Evolutionary conservation across 2,797 vertebrate genomes (phyloP).

Genomic region (Heteromormyrus szaboi): DNA sequence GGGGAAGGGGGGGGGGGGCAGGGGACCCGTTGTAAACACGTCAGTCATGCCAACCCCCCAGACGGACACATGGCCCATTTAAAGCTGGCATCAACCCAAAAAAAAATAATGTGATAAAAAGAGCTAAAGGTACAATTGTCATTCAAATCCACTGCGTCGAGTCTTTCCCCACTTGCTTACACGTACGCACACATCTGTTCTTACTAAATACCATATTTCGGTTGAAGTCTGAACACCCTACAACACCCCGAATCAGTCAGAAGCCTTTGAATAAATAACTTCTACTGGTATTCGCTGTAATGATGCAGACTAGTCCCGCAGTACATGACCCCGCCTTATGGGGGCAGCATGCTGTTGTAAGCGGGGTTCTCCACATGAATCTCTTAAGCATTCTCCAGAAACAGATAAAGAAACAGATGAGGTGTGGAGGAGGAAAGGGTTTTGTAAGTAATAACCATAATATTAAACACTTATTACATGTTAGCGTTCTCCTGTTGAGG

Average conservation of each 20-base stretch:
- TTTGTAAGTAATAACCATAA: neutral
- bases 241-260: neutral
- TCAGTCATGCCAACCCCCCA: slow-evolving; percentile 9
- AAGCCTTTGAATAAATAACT: neutral
- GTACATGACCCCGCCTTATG: neutral
- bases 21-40: neutral
- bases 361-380: neutral
- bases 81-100: slow-evolving; percentile 29
- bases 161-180: neutral
- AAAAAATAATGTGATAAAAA: neutral
- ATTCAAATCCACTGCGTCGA: neutral
- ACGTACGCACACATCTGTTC: neutral
- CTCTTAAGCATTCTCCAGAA: neutral
- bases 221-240: neutral
- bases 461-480: neutral
- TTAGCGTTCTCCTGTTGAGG: neutral
- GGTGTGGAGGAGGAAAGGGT: neutral
- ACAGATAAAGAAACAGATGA: neutral
- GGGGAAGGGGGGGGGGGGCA: neutral
- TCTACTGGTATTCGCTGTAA: neutral
- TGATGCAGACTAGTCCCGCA: neutral
- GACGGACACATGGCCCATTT: slow-evolving; percentile 51
- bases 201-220: neutral
- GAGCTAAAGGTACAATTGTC: neutral
- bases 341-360: neutral